Conservation (phyloP, 1,140 invertebrate genomes). For the Apis laboriosa region DNA sequence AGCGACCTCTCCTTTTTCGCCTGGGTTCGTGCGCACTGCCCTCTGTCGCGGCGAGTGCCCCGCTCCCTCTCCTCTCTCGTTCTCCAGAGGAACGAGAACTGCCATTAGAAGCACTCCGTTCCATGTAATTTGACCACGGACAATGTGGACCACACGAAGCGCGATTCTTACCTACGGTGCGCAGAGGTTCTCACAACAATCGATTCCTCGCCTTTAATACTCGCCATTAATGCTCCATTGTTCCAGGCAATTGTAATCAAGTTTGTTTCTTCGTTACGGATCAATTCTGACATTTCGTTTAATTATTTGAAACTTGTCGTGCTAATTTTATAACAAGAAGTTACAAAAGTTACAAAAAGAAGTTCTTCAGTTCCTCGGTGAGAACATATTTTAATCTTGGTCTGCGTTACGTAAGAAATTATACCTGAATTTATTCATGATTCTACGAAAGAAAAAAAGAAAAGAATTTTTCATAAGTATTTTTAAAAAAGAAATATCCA, state of each 20-base stretch:
- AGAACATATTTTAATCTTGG: not conserved
- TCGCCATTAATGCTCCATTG: no score
- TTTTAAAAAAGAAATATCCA: no score
- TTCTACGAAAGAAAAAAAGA: no score
- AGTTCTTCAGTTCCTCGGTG: no score
- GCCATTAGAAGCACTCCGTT: constrained; percentile 77
- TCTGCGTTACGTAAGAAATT: not conserved
- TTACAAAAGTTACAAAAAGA: no score
- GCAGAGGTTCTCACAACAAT: constrained; percentile 68
- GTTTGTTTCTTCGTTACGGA: no score
- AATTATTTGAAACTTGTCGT: not conserved
- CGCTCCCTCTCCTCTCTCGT: constrained; percentile 47
- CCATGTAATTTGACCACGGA: constrained; percentile 77
- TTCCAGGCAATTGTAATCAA: no score
- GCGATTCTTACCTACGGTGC: constrained; percentile 67
- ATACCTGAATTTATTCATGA: no score
- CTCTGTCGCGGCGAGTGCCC: constrained; percentile 40
- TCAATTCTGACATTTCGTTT: no score
- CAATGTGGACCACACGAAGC: constrained; percentile 78
- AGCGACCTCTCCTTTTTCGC: constrained; percentile 16
- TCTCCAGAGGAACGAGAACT: constrained; percentile 70
- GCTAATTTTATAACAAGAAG: no score
- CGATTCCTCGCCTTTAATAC: not conserved
- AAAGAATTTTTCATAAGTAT: no score
- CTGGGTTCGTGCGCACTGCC: constrained; percentile 12